Base-by-base conservation (phyloP, 2,888 invertebrate species). In the Philaethria dido region DNA sequence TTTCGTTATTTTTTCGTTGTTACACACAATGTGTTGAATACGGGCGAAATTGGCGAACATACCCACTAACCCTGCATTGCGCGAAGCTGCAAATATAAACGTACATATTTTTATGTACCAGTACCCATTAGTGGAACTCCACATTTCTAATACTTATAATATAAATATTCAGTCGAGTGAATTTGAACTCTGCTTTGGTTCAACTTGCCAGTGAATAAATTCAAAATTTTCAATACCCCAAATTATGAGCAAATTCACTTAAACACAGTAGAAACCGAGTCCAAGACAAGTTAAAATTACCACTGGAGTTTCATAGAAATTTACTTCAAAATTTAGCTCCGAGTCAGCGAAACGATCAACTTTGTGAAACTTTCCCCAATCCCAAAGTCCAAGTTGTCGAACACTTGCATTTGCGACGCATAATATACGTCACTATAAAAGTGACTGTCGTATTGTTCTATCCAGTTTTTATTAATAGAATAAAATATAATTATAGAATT, bases 331-430 rank as follows among this genome's bases (percentile, higher is more conserved):
- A 80, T 79, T 79, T 77, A 71, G 72, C 67, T 42, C 42, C 76
- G 78, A 83, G 80, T 80, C 78, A 79, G 78, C 78, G 72, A 74
- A 79, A 80, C 79, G 78, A 72, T 73, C 75, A 83, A 80, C 78
- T 79, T 75, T 60, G 42, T 25, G 33, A 68, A 75, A 79, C 79
- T 79, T 74, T 72, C 75, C 75, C 78, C 74, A 75, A 76, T 78
- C 73, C 75, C 72, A 22, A 50, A 48, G 50, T 52, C 50, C 29
- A 83, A 85, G 79, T 85, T 84, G 80, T 74, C 77, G 76, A 81
- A 82, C 85, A 87, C 87, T 88, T 85, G 86, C 87, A 86, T 85
- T 85, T 78, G 76, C 72, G 87, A 85, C 82, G 83, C 83, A 83
- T 85, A 83, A 85, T 86, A 86, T 83, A 84, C 77, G 77, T 77